These are phyloP conservation scores for Odontomachus brunneus DNA, from an alignment of 1,140 invertebrate genomes.

Conservation along the genomic window DNA sequence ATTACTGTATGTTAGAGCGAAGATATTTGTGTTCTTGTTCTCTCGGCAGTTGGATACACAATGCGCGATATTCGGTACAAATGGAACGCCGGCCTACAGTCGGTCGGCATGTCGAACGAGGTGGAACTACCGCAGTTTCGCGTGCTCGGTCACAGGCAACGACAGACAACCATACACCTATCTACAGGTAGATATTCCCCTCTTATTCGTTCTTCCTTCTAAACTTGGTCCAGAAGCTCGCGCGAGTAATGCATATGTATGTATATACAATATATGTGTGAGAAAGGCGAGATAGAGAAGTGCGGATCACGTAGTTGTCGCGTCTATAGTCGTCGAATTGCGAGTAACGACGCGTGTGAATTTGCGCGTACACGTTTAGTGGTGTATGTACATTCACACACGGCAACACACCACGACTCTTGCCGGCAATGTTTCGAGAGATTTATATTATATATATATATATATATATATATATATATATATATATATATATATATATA, in stretches of 20 bases:
- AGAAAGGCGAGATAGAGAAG: no score
- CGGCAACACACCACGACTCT: conserved; percentile 23
- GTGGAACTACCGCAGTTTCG: conserved; percentile 97
- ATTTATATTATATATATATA: conserved; percentile 13
- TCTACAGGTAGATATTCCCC: conserved; percentile 94
- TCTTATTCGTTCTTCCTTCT: conserved; percentile 74
- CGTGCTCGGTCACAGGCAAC: conserved; percentile 96
- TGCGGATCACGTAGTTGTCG: background rate
- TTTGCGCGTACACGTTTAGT: no score
- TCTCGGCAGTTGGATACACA: conserved; percentile 96
- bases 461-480: conserved; percentile 19
- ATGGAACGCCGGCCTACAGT: conserved; percentile 95
- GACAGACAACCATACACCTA: conserved; percentile 95
- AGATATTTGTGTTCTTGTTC: conserved; percentile 88
- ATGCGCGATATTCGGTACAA: conserved; percentile 98
- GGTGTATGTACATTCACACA: conserved; percentile 19
- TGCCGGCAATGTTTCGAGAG: background rate
- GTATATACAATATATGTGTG: conserved; percentile 18
- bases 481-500: no score
- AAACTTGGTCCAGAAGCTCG: conserved; percentile 69
- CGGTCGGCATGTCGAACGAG: conserved; percentile 95
- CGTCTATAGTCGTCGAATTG: background rate
- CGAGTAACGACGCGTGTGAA: background rate
- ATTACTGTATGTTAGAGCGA: conserved; percentile 85
- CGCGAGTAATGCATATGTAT: conserved; percentile 41